Evolutionary conservation across 1,140 invertebrate species (phyloP), one percentile per base, ranked within the genome.

Genomic region (Heliothis subflexa): DNA sequence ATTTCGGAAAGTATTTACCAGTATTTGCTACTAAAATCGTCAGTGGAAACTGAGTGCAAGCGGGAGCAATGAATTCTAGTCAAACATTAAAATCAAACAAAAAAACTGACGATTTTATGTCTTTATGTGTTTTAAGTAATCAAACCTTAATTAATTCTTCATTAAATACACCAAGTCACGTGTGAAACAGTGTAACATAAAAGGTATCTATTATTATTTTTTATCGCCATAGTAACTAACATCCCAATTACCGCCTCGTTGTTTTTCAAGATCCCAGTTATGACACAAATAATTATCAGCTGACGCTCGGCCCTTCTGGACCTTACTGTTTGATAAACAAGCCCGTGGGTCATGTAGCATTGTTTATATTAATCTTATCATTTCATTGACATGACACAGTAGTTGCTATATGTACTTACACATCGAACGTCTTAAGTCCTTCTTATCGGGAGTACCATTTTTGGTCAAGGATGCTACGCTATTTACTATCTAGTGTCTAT

Each of bases 311-410:
- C 80, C 85, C 86, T 83, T 83, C 77, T 57, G 72, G 83, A 86
- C 87, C 87, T 75, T 82, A 78, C 73, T 78, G 68, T 78, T 55
- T 77, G 86, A 86, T 86, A 90, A 88, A 84, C 71, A 78, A 50
- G 78, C 70, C 77, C 68, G 33, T 73, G 76, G 88, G 87, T 91
- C 88, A 87, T 57, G 79, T 81, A 52, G 71, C 66, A 81, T 82
- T 84, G 78, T 86, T 79, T 85, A 87, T 66, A 47, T 18, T 86
- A 88, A 71, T 78, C 55, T 87, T 87, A 88, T 88, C 88, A 76
- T 79, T 81, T 81, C 82, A 83, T 84, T 87, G 86, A 86, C 82
- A 87, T 64, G 76, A 70, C 78, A 83, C 78, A 83, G 57, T 76
- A n/a, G 47, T 16, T 16, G 33, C 33, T 11, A 28, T 14, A 61